Evolutionary conservation across 2,113 vertebrate species (phyloP).

Genomic region (Ardeotis arabs): DNA sequence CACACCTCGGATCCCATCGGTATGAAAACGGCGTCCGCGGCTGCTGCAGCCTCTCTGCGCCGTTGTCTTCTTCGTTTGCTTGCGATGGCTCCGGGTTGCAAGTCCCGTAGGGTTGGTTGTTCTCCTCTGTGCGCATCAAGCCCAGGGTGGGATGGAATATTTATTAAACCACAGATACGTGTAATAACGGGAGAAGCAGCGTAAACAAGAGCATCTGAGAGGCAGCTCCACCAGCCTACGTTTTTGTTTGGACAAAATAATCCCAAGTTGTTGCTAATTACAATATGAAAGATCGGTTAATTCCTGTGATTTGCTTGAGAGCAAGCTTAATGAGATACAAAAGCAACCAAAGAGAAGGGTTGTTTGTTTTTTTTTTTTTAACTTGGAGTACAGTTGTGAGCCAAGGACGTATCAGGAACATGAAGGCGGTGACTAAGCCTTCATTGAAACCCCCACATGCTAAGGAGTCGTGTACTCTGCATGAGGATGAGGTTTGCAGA

Average conservation of each 20-base stretch:
- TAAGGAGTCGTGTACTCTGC: not conserved
- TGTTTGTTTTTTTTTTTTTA: not conserved
- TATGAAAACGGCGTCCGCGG: not conserved
- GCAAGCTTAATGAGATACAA: not conserved
- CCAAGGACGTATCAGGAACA: not conserved
- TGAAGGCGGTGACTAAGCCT: not conserved
- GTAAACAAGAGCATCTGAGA: not conserved
- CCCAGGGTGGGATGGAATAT: not conserved
- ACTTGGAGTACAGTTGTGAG: not conserved
- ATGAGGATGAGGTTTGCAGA: conserved; percentile 6
- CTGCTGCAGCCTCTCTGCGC: not conserved
- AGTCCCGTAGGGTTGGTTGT: not conserved
- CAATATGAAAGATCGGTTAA: not conserved
- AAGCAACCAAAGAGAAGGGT: not conserved
- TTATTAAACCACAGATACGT: not conserved
- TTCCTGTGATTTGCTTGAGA: not conserved
- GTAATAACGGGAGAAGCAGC: not conserved
- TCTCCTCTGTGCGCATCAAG: not conserved
- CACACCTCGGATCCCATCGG: not conserved
- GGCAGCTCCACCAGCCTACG: not conserved
- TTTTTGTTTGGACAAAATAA: not conserved
- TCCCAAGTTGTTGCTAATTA: not conserved
- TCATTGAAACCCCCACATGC: not conserved
- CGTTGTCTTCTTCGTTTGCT: not conserved
- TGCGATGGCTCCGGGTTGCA: accelerated